Percentiles rank a stretch among this genome's conserved stretches.
Evolutionary conservation across 2,888 invertebrate genomes (phyloP).

Genomic region (Eupithecia tripunctaria): DNA sequence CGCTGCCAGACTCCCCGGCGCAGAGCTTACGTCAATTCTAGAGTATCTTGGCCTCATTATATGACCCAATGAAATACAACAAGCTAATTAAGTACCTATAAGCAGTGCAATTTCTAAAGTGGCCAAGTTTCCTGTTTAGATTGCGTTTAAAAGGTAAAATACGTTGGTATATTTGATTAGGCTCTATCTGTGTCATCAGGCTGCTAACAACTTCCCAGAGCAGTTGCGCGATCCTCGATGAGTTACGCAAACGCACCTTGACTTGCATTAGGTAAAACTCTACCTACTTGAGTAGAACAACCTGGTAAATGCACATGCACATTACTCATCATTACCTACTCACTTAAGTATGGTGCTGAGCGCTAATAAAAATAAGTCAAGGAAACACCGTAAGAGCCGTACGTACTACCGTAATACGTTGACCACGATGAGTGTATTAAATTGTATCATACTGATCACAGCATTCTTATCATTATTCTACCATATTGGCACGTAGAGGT

Average conservation of each 20-base stretch:
- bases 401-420: constrained; percentile 44
- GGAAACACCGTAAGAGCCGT: constrained; percentile 34
- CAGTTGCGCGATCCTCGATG: constrained; percentile 55
- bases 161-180: constrained; percentile 35
- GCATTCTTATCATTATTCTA: not conserved
- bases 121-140: constrained; percentile 35
- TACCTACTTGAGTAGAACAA: constrained; percentile 40
- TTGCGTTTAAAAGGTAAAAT: constrained; percentile 36
- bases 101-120: not conserved
- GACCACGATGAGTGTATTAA: constrained; percentile 46
- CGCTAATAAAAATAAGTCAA: constrained; percentile 43
- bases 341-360: constrained; percentile 48
- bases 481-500: not conserved
- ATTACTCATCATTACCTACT: no score
- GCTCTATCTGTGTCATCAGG: constrained; percentile 42
- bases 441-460: constrained; percentile 2
- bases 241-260: constrained; percentile 73
- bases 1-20: constrained; percentile 54
- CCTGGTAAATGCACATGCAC: constrained; percentile 39
- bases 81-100: not conserved
- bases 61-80: constrained; percentile 32
- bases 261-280: constrained; percentile 58
- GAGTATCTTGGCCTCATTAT: constrained; percentile 42
- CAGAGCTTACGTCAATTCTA: constrained; percentile 46
- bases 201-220: constrained; percentile 43